Evolutionary conservation across 37 sponge, comb jelly and placozoan species (phyloP).

Genomic region (Tethya wilhelma): DNA sequence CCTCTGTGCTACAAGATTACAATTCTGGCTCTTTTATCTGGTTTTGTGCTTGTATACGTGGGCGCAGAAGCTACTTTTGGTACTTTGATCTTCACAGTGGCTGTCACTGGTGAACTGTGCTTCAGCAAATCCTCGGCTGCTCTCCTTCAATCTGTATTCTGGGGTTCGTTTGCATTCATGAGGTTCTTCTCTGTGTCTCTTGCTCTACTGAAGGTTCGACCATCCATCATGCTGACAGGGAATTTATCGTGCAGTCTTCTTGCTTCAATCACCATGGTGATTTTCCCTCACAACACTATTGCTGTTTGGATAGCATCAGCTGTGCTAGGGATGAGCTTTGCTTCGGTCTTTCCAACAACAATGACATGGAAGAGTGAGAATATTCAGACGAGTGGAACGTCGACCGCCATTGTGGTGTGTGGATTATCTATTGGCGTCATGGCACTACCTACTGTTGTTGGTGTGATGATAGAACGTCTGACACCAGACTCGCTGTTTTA

Average conservation of each 20-base stretch:
- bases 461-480: conserved; percentile 13
- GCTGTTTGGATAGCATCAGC: conserved; percentile 57
- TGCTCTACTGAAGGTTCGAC: conserved; percentile 30
- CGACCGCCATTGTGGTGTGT: conserved; percentile 30
- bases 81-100: conserved; percentile 54
- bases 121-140: conserved; percentile 55
- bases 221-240: conserved; percentile 40
- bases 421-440: conserved; percentile 54
- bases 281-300: background rate
- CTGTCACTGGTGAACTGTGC: conserved; percentile 42
- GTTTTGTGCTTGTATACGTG: conserved; percentile 52
- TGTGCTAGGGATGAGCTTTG: conserved; percentile 37
- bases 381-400: conserved; percentile 16
- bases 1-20: conserved; percentile 18
- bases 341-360: conserved; percentile 57
- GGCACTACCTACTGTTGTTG: conserved; percentile 35
- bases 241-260: conserved; percentile 46
- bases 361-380: conserved; percentile 54
- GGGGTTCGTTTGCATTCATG: conserved; percentile 68
- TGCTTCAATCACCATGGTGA: conserved; percentile 23
- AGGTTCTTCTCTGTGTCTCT: conserved; percentile 34
- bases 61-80: conserved; percentile 66
- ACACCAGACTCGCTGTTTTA: conserved; percentile 29
- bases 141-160: conserved; percentile 44
- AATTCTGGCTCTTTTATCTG: background rate